Evolutionary conservation across 1,140 invertebrate genomes (phyloP).

Genomic region (Drosophila funebris): DNA sequence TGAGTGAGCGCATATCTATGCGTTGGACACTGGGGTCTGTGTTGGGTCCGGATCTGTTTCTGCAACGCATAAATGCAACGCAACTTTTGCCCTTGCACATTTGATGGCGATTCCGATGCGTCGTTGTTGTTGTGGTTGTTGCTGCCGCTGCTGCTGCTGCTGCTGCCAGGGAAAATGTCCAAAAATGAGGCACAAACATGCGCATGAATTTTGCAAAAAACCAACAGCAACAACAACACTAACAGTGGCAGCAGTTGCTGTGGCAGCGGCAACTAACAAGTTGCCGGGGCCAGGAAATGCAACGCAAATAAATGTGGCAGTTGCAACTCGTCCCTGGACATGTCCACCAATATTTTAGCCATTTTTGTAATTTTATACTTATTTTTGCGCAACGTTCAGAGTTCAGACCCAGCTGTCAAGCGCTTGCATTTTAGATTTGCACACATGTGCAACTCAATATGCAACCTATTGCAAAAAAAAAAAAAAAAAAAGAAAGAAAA

Average conservation of each 20-base stretch:
- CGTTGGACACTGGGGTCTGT: slow-evolving; percentile 35
- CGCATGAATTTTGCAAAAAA: slow-evolving; percentile 70
- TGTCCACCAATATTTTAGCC: slow-evolving; percentile 64
- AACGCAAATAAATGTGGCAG: slow-evolving; percentile 70
- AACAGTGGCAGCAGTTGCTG: slow-evolving; percentile 2
- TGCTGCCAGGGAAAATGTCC: slow-evolving; percentile 56
- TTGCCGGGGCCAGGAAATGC: slow-evolving; percentile 70
- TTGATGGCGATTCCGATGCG: slow-evolving; percentile 53
- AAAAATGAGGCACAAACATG: slow-evolving; percentile 79
- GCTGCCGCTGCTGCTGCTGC: slow-evolving; percentile 20
- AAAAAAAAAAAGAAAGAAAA: too few relatives aligned
- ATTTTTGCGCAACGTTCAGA: slow-evolving; percentile 22
- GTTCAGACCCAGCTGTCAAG: slow-evolving; percentile 20
- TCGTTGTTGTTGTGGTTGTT: slow-evolving; percentile 6
- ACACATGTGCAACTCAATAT: slow-evolving; percentile 58
- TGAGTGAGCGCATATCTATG: slow-evolving; percentile 34
- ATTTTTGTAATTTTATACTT: slow-evolving; percentile 78
- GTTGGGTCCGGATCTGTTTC: slow-evolving; percentile 30
- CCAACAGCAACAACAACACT: slow-evolving; percentile 5
- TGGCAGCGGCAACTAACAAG: slow-evolving; percentile 58
- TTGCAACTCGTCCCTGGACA: slow-evolving; percentile 51
- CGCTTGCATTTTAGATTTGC: slow-evolving; percentile 59
- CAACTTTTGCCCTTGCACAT: slow-evolving; percentile 65
- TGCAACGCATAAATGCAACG: slow-evolving; percentile 65
- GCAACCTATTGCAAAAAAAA: too few relatives aligned